Conservation (phyloP, 2,113 vertebrate genomes). For the Hemiscyllium ocellatum region DNA sequence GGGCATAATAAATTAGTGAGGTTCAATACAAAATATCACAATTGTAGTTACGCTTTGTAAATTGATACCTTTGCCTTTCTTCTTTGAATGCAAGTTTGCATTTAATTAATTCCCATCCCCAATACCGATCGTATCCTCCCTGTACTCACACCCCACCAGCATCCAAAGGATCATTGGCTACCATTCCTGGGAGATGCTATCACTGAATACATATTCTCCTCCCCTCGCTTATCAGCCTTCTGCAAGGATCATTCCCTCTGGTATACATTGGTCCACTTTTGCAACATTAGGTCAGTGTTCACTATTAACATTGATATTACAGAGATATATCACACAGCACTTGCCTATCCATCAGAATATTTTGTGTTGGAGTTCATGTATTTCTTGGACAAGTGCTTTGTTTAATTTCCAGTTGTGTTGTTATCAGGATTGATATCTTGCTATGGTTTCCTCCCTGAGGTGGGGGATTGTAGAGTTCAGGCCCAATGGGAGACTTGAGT, state of each 20-base stretch:
- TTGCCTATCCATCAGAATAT: neutral
- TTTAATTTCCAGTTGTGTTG: neutral
- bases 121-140: too few species aligned
- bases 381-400: neutral
- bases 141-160: too few species aligned
- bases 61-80: neutral
- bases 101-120: neutral
- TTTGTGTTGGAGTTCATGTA: neutral
- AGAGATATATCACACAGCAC: neutral
- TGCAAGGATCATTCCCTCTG: too few species aligned
- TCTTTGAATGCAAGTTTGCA: too few species aligned
- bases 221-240: too few species aligned
- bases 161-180: too few species aligned
- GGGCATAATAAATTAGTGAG: neutral
- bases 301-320: neutral
- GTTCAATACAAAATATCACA: neutral
- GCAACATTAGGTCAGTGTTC: neutral
- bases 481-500: neutral
- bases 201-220: too few species aligned
- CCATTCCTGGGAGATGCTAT: too few species aligned
- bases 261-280: neutral
- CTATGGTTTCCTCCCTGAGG: neutral
- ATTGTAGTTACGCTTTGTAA: neutral
- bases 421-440: neutral
- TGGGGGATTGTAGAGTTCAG: neutral